phyloP scores from a whole-genome alignment of 2,888 invertebrate species.

The Chironomus tentans region DNA sequence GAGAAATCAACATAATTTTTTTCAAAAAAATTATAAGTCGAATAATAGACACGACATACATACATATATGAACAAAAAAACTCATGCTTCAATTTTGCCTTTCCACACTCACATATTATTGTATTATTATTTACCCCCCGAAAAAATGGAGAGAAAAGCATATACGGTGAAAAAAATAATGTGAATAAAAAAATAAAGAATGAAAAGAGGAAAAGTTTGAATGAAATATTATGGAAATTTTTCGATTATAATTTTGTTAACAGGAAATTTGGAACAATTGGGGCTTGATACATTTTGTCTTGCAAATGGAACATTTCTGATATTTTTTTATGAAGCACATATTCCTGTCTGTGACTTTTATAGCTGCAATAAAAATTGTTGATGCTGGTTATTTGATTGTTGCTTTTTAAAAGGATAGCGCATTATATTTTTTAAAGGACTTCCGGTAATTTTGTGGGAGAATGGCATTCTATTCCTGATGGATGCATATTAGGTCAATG shows the following conservation, averaged over 20 bases:
- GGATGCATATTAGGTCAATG: no score
- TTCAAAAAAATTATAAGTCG: neutral
- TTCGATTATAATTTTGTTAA: neutral
- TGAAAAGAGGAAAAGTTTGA: neutral
- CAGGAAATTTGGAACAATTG: no score
- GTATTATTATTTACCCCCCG: neutral
- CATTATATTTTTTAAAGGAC: no score
- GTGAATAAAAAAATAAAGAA: neutral
- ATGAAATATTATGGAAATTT: constrained; percentile 15
- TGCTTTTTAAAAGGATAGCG: no score
- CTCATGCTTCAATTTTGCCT: neutral
- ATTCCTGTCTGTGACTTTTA: no score
- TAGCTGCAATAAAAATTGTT: no score
- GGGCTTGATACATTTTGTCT: no score
- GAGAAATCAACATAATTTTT: neutral
- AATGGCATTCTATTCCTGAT: no score
- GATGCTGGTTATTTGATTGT: no score
- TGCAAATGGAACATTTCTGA: no score
- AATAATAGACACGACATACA: neutral
- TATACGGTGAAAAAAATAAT: neutral
- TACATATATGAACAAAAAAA: neutral
- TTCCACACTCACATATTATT: neutral
- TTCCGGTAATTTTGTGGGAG: no score
- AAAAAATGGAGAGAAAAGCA: neutral
- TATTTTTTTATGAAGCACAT: no score